phyloP scores from a whole-genome alignment of 2,888 invertebrate genomes.

The Anthophora plumipes region DNA sequence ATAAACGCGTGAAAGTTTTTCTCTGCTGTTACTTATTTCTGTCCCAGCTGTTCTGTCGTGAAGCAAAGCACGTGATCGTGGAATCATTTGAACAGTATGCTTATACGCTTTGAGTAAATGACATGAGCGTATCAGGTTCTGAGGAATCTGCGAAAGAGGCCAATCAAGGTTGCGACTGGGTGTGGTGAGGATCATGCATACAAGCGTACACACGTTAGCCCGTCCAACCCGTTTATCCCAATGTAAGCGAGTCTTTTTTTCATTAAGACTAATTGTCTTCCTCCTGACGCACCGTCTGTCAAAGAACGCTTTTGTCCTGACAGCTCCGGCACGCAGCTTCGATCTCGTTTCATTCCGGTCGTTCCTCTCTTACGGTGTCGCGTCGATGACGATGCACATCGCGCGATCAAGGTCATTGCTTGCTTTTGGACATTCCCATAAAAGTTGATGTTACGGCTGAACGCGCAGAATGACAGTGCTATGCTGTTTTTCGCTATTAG shows the following conservation, averaged over 20 bases:
- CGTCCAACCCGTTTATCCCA: constrained; percentile 57
- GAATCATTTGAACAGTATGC: constrained; percentile 27
- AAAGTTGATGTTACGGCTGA: not conserved
- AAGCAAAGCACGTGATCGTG: constrained; percentile 52
- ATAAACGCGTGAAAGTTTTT: constrained; percentile 3
- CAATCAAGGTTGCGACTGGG: constrained; percentile 73
- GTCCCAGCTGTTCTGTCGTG: constrained; percentile 22
- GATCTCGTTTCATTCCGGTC: constrained; percentile 18
- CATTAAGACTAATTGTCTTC: constrained; percentile 52
- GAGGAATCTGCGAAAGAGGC: constrained; percentile 73
- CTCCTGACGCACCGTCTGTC: constrained; percentile 31
- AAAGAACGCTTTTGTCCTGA: constrained; percentile 45
- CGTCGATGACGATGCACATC: constrained; percentile 19
- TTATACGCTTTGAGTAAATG: constrained; percentile 59
- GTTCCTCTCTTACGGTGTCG: constrained; percentile 15
- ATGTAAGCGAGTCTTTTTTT: constrained; percentile 57
- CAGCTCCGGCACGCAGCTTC: constrained; percentile 1
- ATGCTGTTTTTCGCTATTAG: not conserved
- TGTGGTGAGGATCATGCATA: constrained; percentile 60
- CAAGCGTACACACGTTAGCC: constrained; percentile 20
- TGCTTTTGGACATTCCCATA: not conserved
- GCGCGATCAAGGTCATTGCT: constrained; percentile 17
- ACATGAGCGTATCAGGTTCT: constrained; percentile 73
- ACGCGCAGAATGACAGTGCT: not conserved
- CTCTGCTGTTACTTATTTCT: not conserved